A percentile compares a stretch with the other conserved stretches of the same genome.
These are phyloP conservation scores for Ganaspis brasiliensis DNA, from an alignment of 2,888 invertebrate species.

Conservation along the genomic window DNA sequence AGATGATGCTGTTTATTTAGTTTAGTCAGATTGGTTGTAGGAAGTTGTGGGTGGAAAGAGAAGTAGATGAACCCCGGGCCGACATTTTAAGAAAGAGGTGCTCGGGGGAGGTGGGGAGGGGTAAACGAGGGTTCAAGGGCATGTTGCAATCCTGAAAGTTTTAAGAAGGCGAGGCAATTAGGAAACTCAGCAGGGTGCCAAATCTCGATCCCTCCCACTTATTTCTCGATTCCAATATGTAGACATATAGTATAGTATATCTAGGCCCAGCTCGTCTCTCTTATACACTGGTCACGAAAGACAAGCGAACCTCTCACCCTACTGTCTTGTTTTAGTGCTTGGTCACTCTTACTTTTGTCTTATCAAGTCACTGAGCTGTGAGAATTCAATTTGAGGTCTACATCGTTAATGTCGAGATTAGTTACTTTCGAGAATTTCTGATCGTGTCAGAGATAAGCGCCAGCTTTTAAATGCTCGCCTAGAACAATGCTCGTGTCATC, in stretches of 20 bases:
- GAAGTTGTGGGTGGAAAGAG: constrained; percentile 52
- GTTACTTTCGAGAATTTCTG: constrained; percentile 37
- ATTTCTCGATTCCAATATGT: constrained; percentile 56
- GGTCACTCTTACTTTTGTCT: constrained; percentile 54
- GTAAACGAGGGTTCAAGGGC: constrained; percentile 77
- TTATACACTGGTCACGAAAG: constrained; percentile 52
- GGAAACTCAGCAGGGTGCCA: constrained; percentile 79
- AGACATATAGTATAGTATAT: too few species aligned
- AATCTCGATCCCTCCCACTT: constrained; percentile 72
- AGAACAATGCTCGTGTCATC: constrained; percentile 37
- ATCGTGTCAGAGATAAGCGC: constrained; percentile 21
- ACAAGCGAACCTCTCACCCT: constrained; percentile 48
- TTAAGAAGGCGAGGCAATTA: constrained; percentile 78
- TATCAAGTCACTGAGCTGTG: constrained; percentile 41
- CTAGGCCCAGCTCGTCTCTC: too few species aligned
- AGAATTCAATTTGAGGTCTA: constrained; percentile 28
- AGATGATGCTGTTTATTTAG: constrained; percentile 79
- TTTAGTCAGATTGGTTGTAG: constrained; percentile 65
- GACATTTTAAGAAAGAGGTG: constrained; percentile 69
- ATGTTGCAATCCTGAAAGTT: constrained; percentile 66
- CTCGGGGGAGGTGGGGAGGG: too few species aligned
- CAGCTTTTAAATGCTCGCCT: constrained; percentile 29
- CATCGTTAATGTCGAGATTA: constrained; percentile 47
- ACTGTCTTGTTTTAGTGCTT: constrained; percentile 41
- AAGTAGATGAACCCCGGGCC: constrained; percentile 58